phyloP scores from a whole-genome alignment of 2,797 vertebrate species.

The Parauchenoglanis punctatus region DNA sequence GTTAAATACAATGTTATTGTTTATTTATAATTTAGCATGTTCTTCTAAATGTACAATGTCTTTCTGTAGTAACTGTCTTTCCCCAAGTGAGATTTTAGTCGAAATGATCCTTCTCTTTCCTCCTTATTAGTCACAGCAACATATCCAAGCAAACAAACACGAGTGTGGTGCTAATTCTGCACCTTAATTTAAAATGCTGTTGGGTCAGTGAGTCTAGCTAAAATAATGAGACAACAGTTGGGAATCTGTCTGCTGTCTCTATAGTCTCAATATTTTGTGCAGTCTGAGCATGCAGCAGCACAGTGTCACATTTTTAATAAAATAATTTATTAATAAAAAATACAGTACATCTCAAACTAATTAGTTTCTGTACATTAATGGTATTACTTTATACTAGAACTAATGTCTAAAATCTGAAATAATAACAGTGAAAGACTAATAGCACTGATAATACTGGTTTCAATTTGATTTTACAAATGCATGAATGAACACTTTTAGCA shows the following conservation, averaged over 20 bases:
- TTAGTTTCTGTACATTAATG: not conserved
- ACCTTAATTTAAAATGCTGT: constrained; percentile 11
- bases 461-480: not conserved
- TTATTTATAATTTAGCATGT: not conserved
- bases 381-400: not conserved
- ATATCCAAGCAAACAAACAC: not conserved
- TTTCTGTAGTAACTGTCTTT: not conserved
- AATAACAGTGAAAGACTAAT: not conserved
- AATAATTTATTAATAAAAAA: not conserved
- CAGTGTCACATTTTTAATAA: not conserved
- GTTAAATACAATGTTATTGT: not conserved
- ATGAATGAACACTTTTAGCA: not conserved
- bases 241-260: not conserved
- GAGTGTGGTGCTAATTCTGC: constrained; percentile 14
- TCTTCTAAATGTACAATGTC: not conserved
- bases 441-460: not conserved
- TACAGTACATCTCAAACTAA: not conserved
- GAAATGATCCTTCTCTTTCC: not conserved
- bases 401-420: not conserved
- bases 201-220: not conserved
- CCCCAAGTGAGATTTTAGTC: not conserved
- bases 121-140: not conserved
- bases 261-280: not conserved
- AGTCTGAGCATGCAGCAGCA: not conserved
- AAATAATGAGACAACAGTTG: constrained; percentile 17